Percentiles rank a stretch among this genome's conserved stretches.
These are phyloP conservation scores for Mystacornis crossleyi DNA, from an alignment of 2,113 vertebrate species.

Conservation along the genomic window DNA sequence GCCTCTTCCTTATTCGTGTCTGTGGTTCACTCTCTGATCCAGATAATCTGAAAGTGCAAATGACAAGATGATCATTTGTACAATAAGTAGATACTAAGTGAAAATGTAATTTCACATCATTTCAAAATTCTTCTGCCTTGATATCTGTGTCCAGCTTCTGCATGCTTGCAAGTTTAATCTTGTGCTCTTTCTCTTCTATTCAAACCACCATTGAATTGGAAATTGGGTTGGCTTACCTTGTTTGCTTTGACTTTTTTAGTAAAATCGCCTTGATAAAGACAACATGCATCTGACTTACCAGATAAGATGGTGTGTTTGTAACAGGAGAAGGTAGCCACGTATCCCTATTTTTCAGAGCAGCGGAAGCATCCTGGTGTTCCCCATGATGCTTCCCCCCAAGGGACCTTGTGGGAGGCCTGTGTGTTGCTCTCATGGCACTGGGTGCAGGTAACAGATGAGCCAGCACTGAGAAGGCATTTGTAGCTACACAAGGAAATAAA, in stretches of 20 bases:
- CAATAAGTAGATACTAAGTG: not conserved
- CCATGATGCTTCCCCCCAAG: accelerated
- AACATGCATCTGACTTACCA: not conserved
- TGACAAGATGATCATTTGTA: not conserved
- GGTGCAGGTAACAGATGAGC: not conserved
- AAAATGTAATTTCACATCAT: not conserved
- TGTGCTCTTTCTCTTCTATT: not conserved
- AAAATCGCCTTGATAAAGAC: not conserved
- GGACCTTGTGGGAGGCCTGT: not conserved
- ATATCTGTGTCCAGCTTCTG: not conserved
- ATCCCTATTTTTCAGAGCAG: not conserved
- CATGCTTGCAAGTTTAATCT: not conserved
- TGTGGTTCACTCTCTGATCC: not conserved
- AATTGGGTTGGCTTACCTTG: not conserved
- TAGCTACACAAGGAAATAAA: not conserved
- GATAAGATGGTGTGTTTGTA: not conserved
- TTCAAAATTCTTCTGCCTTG: not conserved
- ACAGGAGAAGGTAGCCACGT: not conserved
- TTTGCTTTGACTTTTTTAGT: not conserved
- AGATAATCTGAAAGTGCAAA: not conserved
- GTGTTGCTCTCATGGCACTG: accelerated
- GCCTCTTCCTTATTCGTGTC: not conserved
- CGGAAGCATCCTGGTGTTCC: not conserved
- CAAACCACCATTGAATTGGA: not conserved
- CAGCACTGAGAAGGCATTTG: not conserved